Percentiles rank a stretch among this genome's conserved stretches.
phyloP scores from a whole-genome alignment of 2,797 vertebrate species.

The Pelodytes ibericus region DNA sequence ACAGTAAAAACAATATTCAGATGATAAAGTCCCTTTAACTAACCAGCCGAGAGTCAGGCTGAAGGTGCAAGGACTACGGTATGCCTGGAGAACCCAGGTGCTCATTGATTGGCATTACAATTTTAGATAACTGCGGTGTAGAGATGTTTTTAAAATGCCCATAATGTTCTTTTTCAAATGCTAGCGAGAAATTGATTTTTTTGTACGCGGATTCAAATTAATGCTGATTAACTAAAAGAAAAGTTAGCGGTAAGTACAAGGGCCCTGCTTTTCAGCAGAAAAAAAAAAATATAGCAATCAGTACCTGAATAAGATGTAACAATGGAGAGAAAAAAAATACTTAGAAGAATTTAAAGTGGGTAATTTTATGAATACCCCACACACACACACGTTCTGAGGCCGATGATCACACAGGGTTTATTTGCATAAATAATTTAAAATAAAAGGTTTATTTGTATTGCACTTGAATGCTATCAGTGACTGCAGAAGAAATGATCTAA shows the following conservation, averaged over 20 bases:
- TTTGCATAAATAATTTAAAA: neutral
- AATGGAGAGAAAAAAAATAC: neutral
- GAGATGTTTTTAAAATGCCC: too few species aligned
- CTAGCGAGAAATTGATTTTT: neutral
- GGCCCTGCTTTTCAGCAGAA: neutral
- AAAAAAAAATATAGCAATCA: neutral
- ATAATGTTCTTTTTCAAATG: too few species aligned
- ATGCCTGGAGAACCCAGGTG: too few species aligned
- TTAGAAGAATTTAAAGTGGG: neutral
- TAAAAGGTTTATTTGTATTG: neutral
- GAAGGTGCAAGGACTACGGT: too few species aligned
- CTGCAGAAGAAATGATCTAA: neutral
- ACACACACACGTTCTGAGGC: neutral
- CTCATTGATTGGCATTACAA: too few species aligned
- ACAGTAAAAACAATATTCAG: too few species aligned
- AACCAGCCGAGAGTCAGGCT: too few species aligned
- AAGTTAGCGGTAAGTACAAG: neutral
- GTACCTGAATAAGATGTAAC: neutral
- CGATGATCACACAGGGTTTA: neutral
- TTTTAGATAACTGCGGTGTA: too few species aligned
- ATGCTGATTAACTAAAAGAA: neutral
- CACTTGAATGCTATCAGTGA: constrained; percentile 9
- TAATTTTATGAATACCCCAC: neutral
- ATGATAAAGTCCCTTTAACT: too few species aligned
- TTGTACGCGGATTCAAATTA: neutral